phyloP scores from a whole-genome alignment of 2,113 vertebrate genomes.

The Sylvietta virens region DNA sequence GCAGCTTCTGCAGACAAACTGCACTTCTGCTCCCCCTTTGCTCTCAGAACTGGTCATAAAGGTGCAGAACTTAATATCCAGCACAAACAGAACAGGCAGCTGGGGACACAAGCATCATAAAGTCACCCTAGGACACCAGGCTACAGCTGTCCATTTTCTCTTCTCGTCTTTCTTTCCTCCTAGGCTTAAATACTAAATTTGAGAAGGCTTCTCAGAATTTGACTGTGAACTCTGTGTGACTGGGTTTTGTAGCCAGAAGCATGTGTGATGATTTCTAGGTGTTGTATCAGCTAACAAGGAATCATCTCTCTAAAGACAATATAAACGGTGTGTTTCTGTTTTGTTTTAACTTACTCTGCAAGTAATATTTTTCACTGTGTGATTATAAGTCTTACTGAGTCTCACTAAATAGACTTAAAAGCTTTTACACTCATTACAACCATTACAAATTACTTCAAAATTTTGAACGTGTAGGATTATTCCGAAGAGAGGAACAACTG shows the following conservation, averaged over 20 bases:
- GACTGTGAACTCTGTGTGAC: not conserved
- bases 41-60: not conserved
- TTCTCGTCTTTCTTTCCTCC: not conserved
- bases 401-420: not conserved
- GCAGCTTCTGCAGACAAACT: not conserved
- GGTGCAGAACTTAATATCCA: not conserved
- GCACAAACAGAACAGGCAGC: not conserved
- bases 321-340: not conserved
- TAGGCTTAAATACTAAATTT: not conserved
- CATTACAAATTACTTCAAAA: not conserved
- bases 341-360: not conserved
- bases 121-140: not conserved
- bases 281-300: not conserved
- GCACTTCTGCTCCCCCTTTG: rapidly evolving
- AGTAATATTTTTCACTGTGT: not conserved
- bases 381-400: not conserved
- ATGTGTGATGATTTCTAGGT: not conserved
- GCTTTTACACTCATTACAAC: not conserved
- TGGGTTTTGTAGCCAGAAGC: not conserved
- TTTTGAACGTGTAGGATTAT: not conserved
- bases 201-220: not conserved
- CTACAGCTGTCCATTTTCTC: not conserved
- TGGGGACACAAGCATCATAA: not conserved
- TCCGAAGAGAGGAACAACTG: not conserved
- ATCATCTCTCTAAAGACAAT: not conserved